Evolutionary conservation across 2,888 invertebrate genomes (phyloP).

Genomic region (Tridacna crocea): DNA sequence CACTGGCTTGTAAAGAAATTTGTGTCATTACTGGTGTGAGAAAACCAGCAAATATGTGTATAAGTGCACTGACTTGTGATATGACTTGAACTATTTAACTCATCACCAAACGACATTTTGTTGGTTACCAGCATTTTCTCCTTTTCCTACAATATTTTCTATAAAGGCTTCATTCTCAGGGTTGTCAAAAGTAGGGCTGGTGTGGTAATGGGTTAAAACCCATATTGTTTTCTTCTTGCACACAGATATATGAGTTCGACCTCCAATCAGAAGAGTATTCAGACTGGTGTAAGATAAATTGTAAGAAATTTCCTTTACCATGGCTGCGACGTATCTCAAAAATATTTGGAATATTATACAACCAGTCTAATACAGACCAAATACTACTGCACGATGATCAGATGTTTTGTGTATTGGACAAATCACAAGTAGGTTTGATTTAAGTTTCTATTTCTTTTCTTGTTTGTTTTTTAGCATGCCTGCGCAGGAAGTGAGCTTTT

Average conservation of each 20-base stretch:
- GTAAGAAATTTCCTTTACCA: constrained; percentile 86
- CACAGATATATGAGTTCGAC: constrained; percentile 91
- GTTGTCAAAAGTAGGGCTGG: background rate
- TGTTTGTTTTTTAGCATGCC: background rate
- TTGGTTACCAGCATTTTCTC: background rate
- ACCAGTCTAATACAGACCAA: constrained; percentile 88
- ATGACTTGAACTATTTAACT: too few relatives aligned
- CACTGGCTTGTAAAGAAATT: too few relatives aligned
- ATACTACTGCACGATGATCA: constrained; percentile 91
- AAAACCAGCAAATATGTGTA: too few relatives aligned
- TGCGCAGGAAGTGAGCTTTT: background rate
- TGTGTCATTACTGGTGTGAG: too few relatives aligned
- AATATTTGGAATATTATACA: constrained; percentile 88
- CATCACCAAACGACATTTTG: too few relatives aligned
- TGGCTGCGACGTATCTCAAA: constrained; percentile 87
- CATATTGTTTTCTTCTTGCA: constrained; percentile 46
- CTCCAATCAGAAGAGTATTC: constrained; percentile 88
- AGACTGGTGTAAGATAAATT: constrained; percentile 87
- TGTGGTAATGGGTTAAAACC: background rate
- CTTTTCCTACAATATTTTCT: background rate
- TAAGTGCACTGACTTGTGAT: too few relatives aligned
- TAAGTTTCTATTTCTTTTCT: background rate
- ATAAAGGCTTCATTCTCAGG: background rate
- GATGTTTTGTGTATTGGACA: constrained; percentile 88
- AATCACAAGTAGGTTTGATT: constrained; percentile 84